Conservation (phyloP, 1,140 invertebrate species). For the Penaeus indicus region DNA sequence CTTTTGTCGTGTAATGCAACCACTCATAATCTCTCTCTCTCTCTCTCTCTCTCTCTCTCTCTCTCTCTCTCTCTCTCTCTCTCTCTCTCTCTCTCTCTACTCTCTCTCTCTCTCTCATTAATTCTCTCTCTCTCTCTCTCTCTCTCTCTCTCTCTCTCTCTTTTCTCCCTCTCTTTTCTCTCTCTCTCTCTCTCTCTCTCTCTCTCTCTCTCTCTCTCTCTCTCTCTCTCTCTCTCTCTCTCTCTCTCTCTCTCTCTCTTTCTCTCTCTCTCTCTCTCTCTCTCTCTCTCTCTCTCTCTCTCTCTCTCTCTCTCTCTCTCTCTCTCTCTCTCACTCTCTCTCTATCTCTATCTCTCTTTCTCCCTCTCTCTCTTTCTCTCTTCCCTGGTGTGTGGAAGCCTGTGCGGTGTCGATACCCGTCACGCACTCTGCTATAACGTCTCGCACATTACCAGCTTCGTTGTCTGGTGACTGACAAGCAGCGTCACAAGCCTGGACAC, state of each 20-base stretch:
- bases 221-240: neutral
- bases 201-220: neutral
- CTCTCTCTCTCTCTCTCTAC: neutral
- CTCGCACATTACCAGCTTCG: too few species aligned
- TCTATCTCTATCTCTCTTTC: conserved; percentile 31
- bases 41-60: neutral
- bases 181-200: neutral
- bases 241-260: neutral
- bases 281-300: neutral
- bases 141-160: conserved; percentile 29
- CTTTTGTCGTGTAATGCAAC: neutral
- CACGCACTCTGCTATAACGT: neutral
- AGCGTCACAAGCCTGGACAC: neutral
- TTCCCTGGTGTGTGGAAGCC: neutral
- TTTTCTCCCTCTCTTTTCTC: neutral
- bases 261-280: neutral
- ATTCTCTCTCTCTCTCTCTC: conserved; percentile 26
- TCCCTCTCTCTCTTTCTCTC: conserved; percentile 5
- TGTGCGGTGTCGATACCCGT: neutral
- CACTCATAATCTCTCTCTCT: too few species aligned
- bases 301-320: neutral
- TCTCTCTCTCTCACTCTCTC: neutral
- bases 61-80: neutral
- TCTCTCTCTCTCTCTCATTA: neutral
- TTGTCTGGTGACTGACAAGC: too few species aligned